A percentile compares a stretch with the other conserved stretches of the same genome.
phyloP scores from a whole-genome alignment of 2,113 vertebrate genomes.

The Burhinus bistriatus region DNA sequence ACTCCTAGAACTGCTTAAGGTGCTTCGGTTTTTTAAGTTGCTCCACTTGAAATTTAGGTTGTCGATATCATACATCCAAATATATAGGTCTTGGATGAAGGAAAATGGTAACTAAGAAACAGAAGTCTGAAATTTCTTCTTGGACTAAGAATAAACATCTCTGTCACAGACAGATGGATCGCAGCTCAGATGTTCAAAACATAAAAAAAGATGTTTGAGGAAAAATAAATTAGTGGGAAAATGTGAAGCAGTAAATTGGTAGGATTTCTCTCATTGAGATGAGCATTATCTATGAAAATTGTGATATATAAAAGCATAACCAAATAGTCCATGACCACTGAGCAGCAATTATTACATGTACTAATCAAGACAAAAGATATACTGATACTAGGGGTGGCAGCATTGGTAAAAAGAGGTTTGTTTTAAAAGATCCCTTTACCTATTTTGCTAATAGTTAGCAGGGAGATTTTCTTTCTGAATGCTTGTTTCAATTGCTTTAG shows the following conservation, averaged over 20 bases:
- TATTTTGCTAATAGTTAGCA: background rate
- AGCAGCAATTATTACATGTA: background rate
- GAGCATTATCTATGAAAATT: background rate
- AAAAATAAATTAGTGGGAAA: background rate
- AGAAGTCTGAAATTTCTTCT: background rate
- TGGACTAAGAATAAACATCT: constrained; percentile 36
- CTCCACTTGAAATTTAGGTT: background rate
- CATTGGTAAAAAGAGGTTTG: background rate
- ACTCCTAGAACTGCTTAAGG: background rate
- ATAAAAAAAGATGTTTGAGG: background rate
- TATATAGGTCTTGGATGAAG: background rate
- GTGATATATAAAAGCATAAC: background rate
- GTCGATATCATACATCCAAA: background rate
- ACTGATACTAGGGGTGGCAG: background rate
- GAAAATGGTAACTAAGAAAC: constrained; percentile 27
- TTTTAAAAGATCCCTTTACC: background rate
- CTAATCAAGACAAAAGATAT: background rate
- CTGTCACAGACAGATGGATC: background rate
- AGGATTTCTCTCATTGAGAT: background rate
- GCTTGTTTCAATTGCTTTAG: background rate
- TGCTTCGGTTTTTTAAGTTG: background rate
- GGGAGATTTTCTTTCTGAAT: background rate
- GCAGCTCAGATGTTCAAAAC: background rate
- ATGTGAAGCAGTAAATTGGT: background rate
- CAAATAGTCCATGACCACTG: background rate